These are phyloP conservation scores for Emmelina monodactyla DNA, from an alignment of 2,888 invertebrate genomes.

Conservation along the genomic window DNA sequence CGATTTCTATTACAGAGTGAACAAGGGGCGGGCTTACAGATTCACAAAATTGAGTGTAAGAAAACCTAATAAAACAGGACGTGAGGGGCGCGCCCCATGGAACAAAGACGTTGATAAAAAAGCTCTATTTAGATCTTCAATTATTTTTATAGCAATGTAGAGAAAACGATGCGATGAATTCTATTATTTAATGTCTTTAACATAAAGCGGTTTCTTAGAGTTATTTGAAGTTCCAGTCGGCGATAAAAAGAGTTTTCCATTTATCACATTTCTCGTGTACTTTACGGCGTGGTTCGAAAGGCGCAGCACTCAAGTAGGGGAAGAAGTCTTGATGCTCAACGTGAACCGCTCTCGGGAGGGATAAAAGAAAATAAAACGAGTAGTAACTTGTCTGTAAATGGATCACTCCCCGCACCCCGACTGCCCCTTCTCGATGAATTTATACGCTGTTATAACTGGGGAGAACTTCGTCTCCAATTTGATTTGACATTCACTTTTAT, in stretches of 20 bases:
- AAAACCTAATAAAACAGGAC: conserved; percentile 56
- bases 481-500: conserved; percentile 23
- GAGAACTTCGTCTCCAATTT: conserved; percentile 25
- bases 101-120: too few relatives aligned
- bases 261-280: conserved; percentile 66
- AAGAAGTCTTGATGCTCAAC: conserved; percentile 43
- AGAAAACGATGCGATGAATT: too few relatives aligned
- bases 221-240: too few relatives aligned
- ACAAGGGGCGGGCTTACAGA: conserved; percentile 31
- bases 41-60: conserved; percentile 56
- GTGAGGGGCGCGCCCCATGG: too few relatives aligned
- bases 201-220: too few relatives aligned
- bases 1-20: conserved; percentile 37
- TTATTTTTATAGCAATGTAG: too few relatives aligned
- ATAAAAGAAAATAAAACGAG: conserved; percentile 57
- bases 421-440: conserved; percentile 48
- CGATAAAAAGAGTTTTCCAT: conserved; percentile 64
- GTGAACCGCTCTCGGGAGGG: conserved; percentile 42
- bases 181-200: too few relatives aligned
- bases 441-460: conserved; percentile 34
- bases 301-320: conserved; percentile 40
- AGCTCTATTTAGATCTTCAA: too few relatives aligned
- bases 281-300: conserved; percentile 59
- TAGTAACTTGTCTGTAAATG: conserved; percentile 53
- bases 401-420: conserved; percentile 50